Evolutionary conservation across 2,888 invertebrate species (phyloP).

Genomic region (Scaptomyza reducta): DNA sequence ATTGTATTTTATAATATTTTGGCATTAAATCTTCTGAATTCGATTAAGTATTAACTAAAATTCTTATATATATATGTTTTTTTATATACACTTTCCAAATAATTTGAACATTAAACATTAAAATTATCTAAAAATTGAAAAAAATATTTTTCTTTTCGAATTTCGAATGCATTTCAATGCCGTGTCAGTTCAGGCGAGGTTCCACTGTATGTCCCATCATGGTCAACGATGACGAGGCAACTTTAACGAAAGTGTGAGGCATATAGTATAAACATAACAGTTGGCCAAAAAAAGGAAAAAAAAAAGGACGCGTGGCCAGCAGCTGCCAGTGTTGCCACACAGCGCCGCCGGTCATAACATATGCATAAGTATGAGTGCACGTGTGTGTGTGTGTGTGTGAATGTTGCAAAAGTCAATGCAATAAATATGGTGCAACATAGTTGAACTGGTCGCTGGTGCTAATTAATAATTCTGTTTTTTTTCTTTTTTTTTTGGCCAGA

Average conservation of each 20-base stretch:
- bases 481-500: slow-evolving; percentile 18
- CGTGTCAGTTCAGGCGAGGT: background rate
- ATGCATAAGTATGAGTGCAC: background rate
- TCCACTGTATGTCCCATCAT: slow-evolving; percentile 25
- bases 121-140: too few species aligned
- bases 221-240: slow-evolving; percentile 45
- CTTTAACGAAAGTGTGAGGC: slow-evolving; percentile 5
- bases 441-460: background rate
- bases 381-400: background rate
- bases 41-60: too few species aligned
- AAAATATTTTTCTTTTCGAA: too few species aligned
- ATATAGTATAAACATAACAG: slow-evolving; percentile 44
- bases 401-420: slow-evolving; percentile 57
- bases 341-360: slow-evolving; percentile 30
- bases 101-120: too few species aligned
- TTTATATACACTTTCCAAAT: too few species aligned
- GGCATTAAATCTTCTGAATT: too few species aligned
- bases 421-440: slow-evolving; percentile 20
- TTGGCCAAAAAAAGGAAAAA: slow-evolving; percentile 50
- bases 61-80: too few species aligned
- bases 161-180: too few species aligned
- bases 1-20: too few species aligned
- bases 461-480: background rate
- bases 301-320: slow-evolving; percentile 41
- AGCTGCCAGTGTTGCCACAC: slow-evolving; percentile 43